A percentile compares a stretch with the other conserved stretches of the same genome.
phyloP scores from a whole-genome alignment of 2,888 invertebrate genomes.

The Drosophila pseudotakahashii region DNA sequence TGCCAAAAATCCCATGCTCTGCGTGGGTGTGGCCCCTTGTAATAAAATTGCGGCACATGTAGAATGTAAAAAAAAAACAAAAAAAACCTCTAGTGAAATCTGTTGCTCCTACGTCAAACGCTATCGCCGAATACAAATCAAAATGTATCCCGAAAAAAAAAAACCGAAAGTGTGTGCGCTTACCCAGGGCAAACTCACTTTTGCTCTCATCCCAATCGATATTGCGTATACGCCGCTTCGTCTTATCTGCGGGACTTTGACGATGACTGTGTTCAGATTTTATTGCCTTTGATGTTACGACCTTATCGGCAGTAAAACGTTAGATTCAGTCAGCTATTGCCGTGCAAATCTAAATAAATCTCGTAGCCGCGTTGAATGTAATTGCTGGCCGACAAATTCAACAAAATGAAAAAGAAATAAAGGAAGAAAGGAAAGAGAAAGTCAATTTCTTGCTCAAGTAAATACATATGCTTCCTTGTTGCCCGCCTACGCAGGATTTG shows the following conservation, averaged over 20 bases:
- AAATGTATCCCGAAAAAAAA: constrained; percentile 36
- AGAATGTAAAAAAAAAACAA: constrained; percentile 27
- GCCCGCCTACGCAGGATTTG: constrained; percentile 22
- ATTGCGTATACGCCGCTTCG: constrained; percentile 66
- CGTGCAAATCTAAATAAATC: constrained; percentile 42
- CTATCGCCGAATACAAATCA: constrained; percentile 65
- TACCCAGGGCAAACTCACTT: constrained; percentile 36
- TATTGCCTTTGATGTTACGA: constrained; percentile 70
- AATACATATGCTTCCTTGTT: constrained; percentile 53
- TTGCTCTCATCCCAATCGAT: constrained; percentile 59
- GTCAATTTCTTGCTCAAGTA: constrained; percentile 64
- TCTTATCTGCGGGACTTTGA: constrained; percentile 54
- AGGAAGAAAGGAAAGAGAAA: constrained; percentile 30
- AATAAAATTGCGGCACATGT: constrained; percentile 70
- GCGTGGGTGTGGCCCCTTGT: constrained; percentile 38
- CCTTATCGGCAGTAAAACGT: constrained; percentile 71
- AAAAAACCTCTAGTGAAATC: too few species aligned
- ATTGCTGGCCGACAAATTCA: constrained; percentile 38
- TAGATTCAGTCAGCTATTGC: constrained; percentile 51
- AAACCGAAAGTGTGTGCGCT: constrained; percentile 27
- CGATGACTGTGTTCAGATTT: constrained; percentile 50
- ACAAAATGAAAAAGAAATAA: not conserved
- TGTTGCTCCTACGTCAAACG: constrained; percentile 79
- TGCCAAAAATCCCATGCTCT: constrained; percentile 44
- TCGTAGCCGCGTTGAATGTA: constrained; percentile 39